A percentile compares a stretch with the other conserved stretches of the same genome.
phyloP scores from a whole-genome alignment of 2,888 invertebrate species.

The Mythimna impura region DNA sequence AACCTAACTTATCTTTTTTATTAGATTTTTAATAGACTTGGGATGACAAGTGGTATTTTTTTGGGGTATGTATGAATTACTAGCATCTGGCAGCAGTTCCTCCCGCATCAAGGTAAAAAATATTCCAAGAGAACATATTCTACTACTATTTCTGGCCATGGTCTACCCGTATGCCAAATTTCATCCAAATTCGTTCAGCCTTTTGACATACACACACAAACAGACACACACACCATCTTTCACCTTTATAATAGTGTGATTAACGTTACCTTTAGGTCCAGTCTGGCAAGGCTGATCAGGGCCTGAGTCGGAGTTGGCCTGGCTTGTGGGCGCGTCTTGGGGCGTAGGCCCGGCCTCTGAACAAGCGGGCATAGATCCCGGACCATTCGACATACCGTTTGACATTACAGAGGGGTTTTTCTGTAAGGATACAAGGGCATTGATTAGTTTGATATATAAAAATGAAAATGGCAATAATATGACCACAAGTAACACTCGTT shows the following conservation, averaged over 20 bases:
- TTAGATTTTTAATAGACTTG: too few relatives aligned
- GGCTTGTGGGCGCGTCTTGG: slow-evolving; percentile 67
- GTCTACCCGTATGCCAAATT: too few relatives aligned
- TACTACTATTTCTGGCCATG: too few relatives aligned
- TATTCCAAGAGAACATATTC: too few relatives aligned
- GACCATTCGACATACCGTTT: slow-evolving; percentile 87
- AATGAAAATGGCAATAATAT: background rate
- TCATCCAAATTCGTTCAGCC: too few relatives aligned
- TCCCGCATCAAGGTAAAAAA: too few relatives aligned
- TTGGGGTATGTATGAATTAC: too few relatives aligned
- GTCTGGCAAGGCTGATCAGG: slow-evolving; percentile 76
- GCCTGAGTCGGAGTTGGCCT: slow-evolving; percentile 57
- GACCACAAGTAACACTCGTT: background rate
- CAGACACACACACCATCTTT: too few relatives aligned
- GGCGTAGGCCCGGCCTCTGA: slow-evolving; percentile 77
- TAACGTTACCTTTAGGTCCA: slow-evolving; percentile 83
- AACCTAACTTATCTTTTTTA: too few relatives aligned
- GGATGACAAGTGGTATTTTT: too few relatives aligned
- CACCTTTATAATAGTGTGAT: background rate
- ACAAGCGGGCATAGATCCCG: slow-evolving; percentile 81
- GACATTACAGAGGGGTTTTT: slow-evolving; percentile 90
- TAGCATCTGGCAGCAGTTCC: too few relatives aligned
- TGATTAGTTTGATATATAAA: background rate
- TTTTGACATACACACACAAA: too few relatives aligned
- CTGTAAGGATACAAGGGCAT: slow-evolving; percentile 66